Base-by-base conservation (phyloP, 2,888 invertebrate species). In the Plusia festucae region DNA sequence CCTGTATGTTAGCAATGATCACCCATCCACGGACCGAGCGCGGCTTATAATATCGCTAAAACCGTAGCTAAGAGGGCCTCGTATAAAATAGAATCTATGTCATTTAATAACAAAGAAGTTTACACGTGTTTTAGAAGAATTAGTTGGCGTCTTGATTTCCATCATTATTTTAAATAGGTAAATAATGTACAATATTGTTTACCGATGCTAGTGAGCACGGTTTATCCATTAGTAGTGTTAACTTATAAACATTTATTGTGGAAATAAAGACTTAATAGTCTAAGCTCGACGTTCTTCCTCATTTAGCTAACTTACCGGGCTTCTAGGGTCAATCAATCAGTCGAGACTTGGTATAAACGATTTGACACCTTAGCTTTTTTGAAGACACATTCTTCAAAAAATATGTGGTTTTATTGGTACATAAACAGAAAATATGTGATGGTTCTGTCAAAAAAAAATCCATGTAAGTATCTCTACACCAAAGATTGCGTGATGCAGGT, bases 271-370 rank as follows among this genome's bases (percentile, higher is more conserved):
- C 22, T 11, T 32, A 58, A 30, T 56, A 46, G 51, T 46, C 20
- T 30, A 46, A 54, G 51, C 34, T 30, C 20, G n/a, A 63, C 34
- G 54, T 9, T 18, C 54, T 58, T 63, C 51, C 59, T 60, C 40
- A 57, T 62, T 60, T 40, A 51, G n/a, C n/a, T 51, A 6, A 16
- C 6, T 34, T 0, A 18, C 3, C 8, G 18, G 8, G 0, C 16
- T 18, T 46, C 11, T 16, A 7, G 16, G 44, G 44, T 46, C 46
- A 46, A 46, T 18, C 3, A 18, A 46, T n/a, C n/a, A 15, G 34
- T 4, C 34, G 3, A 40, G 0, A 13, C 4, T n/a, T n/a, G n/a
- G n/a, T n/a, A n/a, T n/a, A n/a, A n/a, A n/a, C n/a, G n/a, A n/a
- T n/a, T n/a, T n/a, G n/a, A n/a, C n/a, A n/a, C n/a, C n/a, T n/a